Evolutionary conservation across 2,113 vertebrate species (phyloP).

Genomic region (Varanus komodoensis): DNA sequence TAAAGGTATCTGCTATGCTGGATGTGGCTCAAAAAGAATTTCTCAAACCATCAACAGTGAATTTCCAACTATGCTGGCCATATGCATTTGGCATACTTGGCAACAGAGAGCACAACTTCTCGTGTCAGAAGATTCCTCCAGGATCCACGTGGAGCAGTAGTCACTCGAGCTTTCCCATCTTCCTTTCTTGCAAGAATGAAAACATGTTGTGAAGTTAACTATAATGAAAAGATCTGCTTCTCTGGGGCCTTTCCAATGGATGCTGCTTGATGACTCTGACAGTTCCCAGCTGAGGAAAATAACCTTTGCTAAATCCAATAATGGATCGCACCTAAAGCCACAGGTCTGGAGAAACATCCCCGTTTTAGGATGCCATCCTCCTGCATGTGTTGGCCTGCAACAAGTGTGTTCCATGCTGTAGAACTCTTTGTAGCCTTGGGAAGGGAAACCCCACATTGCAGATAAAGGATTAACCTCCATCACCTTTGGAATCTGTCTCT

Average conservation of each 20-base stretch:
- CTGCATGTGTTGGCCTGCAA: not conserved
- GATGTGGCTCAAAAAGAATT: not conserved
- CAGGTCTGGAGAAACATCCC: not conserved
- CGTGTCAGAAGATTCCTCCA: not conserved
- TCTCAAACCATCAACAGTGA: not conserved
- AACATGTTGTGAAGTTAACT: not conserved
- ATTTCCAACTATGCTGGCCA: not conserved
- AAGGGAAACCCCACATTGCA: not conserved
- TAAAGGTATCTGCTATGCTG: not conserved
- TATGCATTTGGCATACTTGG: not conserved
- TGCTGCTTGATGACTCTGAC: not conserved
- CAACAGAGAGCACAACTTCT: not conserved
- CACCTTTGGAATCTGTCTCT: conserved; percentile 63
- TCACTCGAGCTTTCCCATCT: not conserved
- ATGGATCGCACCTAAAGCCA: not conserved
- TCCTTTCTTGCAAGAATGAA: not conserved
- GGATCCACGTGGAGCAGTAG: not conserved
- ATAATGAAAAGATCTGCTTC: not conserved
- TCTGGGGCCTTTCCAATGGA: not conserved
- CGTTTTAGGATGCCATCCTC: not conserved
- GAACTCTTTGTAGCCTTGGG: conserved; percentile 29
- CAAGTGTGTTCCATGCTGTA: conserved; percentile 10
- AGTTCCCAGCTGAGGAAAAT: not conserved
- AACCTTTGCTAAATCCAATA: not conserved
- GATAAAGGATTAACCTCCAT: conserved; percentile 50